These are phyloP conservation scores for Chrysogorgia sp. DNA, from an alignment of 92 coral and sea anemone species.

Conservation along the genomic window DNA sequence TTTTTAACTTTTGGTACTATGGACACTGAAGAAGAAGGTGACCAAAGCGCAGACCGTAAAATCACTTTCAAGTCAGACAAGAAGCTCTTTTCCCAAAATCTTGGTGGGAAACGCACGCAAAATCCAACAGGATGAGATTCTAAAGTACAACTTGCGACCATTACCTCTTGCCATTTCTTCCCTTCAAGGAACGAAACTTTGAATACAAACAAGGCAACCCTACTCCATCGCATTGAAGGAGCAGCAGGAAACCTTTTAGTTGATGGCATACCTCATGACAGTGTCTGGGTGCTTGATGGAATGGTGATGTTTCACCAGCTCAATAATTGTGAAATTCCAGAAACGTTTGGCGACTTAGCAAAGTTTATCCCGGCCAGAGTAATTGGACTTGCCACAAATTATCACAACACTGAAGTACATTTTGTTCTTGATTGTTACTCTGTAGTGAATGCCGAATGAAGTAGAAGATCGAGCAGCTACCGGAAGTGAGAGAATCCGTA, in stretches of 20 bases:
- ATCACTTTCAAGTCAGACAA: conserved; percentile 53
- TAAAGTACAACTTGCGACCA: conserved; percentile 39
- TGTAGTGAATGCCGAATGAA: conserved; percentile 56
- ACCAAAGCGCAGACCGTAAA: conserved; percentile 32
- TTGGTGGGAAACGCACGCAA: conserved; percentile 31
- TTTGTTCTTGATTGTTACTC: conserved; percentile 24
- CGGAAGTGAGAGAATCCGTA: conserved; percentile 39
- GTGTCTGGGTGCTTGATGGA: conserved; percentile 62
- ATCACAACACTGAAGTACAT: conserved; percentile 26
- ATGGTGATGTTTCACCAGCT: conserved; percentile 73
- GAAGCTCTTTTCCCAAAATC: conserved; percentile 32
- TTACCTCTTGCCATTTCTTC: conserved; percentile 28
- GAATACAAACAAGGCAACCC: conserved; percentile 22
- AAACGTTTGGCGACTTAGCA: conserved; percentile 31
- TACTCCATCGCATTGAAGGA: conserved; percentile 27
- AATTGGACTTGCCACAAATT: conserved; percentile 11
- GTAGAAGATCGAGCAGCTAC: conserved; percentile 48
- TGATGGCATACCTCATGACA: conserved; percentile 46
- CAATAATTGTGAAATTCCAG: conserved; percentile 19
- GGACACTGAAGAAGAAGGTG: conserved; percentile 23
- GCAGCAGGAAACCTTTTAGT: conserved; percentile 14
- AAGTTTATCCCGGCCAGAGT: background rate
- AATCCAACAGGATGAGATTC: conserved; percentile 33
- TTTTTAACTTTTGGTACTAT: background rate
- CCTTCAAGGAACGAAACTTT: conserved; percentile 23